These are phyloP conservation scores for Hemibates koningsi DNA, from an alignment of 2,113 vertebrate genomes.

Conservation along the genomic window DNA sequence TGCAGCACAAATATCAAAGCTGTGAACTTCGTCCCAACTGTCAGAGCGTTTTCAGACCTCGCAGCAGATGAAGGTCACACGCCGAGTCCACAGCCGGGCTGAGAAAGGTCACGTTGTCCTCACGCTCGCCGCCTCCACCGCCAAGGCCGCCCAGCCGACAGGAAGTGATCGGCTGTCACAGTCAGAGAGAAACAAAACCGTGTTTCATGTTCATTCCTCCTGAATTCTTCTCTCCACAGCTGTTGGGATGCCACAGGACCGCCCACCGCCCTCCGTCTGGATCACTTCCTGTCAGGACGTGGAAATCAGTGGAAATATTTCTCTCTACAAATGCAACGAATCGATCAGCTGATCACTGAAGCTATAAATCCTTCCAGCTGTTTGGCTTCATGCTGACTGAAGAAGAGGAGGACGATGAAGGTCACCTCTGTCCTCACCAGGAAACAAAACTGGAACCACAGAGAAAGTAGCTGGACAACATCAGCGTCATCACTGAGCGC, in stretches of 20 bases:
- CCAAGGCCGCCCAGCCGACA: background rate
- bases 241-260: background rate
- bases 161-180: background rate
- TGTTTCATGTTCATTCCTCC: background rate
- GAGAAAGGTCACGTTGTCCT: background rate
- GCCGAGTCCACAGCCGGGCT: background rate
- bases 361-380: accelerated
- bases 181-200: background rate
- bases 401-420: background rate
- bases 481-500: background rate
- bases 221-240: background rate
- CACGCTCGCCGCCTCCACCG: background rate
- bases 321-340: accelerated
- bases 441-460: background rate
- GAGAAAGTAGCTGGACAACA: background rate
- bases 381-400: background rate
- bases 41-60: background rate
- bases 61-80: conserved; percentile 14
- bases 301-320: background rate
- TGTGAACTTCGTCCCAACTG: background rate
- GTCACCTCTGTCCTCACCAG: background rate
- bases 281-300: background rate
- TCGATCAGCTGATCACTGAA: background rate
- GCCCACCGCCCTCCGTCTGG: background rate
- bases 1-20: background rate